Percentiles rank a stretch among this genome's conserved stretches.
Conservation (phyloP, 2,888 invertebrate species). For the Drosophila meridiana region DNA sequence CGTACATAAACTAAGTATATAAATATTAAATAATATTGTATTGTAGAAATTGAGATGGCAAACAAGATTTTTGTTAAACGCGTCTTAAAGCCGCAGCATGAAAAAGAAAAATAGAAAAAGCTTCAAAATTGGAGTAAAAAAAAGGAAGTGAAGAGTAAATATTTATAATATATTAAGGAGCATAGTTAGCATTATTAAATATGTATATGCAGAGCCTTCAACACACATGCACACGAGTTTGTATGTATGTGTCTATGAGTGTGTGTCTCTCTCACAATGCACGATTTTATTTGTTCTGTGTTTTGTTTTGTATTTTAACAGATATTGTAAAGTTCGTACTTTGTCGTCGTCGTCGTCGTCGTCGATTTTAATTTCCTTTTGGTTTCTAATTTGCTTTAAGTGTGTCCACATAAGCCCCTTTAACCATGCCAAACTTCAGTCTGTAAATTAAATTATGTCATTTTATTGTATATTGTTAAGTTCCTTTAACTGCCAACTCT, state of each 20-base stretch:
- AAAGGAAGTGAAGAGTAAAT: constrained; percentile 21
- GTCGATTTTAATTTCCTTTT: constrained; percentile 7
- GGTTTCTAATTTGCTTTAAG: constrained; percentile 16
- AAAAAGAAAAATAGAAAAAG: constrained; percentile 15
- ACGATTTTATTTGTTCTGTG: constrained; percentile 30
- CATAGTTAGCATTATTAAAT: constrained; percentile 77
- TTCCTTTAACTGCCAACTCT: constrained; percentile 61
- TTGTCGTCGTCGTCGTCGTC: constrained; percentile 52
- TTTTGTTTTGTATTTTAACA: constrained; percentile 35
- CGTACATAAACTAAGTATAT: constrained; percentile 46
- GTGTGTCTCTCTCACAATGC: constrained; percentile 32
- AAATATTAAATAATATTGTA: constrained; percentile 57
- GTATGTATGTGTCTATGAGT: constrained; percentile 13
- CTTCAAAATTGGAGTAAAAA: constrained; percentile 22
- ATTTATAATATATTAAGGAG: constrained; percentile 50
- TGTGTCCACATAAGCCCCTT: constrained; percentile 17
- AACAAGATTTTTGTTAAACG: constrained; percentile 48
- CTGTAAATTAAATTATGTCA: constrained; percentile 43
- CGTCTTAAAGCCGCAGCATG: constrained; percentile 67
- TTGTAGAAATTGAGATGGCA: constrained; percentile 56
- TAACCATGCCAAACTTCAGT: constrained; percentile 43
- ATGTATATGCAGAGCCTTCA: constrained; percentile 65
- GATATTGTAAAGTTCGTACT: constrained; percentile 61
- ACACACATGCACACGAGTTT: constrained; percentile 26
- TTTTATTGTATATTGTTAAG: constrained; percentile 66